Evolutionary conservation across 2,113 vertebrate genomes (phyloP), one percentile per base, ranked within the genome.

Genomic region (Lates calcarifer): DNA sequence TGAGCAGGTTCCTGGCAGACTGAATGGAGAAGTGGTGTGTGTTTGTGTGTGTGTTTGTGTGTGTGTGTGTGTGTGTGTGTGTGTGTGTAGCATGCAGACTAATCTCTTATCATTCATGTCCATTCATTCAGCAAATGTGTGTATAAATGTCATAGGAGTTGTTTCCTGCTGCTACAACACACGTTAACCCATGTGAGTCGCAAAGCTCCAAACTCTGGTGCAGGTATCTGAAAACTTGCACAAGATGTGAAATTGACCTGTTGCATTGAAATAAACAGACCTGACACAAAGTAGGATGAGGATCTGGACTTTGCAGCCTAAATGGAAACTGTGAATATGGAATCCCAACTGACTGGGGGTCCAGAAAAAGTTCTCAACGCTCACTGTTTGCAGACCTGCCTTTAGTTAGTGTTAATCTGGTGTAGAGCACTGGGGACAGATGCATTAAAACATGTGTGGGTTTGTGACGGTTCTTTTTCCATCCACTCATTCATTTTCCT

Each of bases 21-120:
- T 51, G 33, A 84, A 85, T 84, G 68, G 26, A 74, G 80, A 86
- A 86, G 85, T 87, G 28, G 31, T 53, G 69, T 58, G 68, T 71
- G 53, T 22, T 33, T 31, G 29, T 29, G 28, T 26, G 18, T 51
- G 15, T 37, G 64, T 74, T n/a, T 37, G 49, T 64, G 41, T 51
- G 62, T 35, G 29, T 9, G 8, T 55, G 31, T 35, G 63, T 65
- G 41, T 66, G 35, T 41, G 39, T 22, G 20, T 13, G 58, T 60
- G 45, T 35, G 18, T 13, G 14, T 58, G 28, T 29, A 39, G 18
- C 24, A 24, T n/a, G 62, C 73, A 56, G 37, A 0, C 43, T 35
- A n/a, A 51, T 67, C 28, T 51, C 24, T 64, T 29, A 26, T 57
- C 63, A 82, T 82, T 84, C 64, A 83, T 74, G 55, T 77, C 57